Evolutionary conservation across 1,140 invertebrate genomes (phyloP), one percentile per base, ranked within the genome.

Genomic region (Macrobrachium rosenbergii): DNA sequence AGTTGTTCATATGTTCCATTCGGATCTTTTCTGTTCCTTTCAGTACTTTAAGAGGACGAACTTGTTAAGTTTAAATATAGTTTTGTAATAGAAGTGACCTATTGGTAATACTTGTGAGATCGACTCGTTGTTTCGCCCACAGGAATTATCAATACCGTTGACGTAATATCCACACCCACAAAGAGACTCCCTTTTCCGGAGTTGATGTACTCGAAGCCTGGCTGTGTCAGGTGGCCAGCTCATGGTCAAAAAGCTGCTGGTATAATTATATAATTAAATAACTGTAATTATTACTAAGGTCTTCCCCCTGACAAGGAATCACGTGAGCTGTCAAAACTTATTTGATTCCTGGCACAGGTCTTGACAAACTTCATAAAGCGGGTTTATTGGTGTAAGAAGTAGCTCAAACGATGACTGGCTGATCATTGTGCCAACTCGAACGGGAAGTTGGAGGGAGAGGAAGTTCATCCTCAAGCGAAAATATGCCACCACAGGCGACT

Each of bases 281-380:
- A 37, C 28, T 37, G 28, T 37, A 12, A 52, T 52, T 52, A 52
- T 52, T 87, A 87, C 79, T 87, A 82, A 81, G 84, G 84, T 87
- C 84, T 87, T 87, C 84, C 84, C 78, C 84, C 84, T 87, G 84
- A 87, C 84, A 80, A 60, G 84, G 84, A 87, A 87, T 87, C 84
- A 87, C 84, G 84, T 87, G 78, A 81, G 84, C 77, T 75, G 73
- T 78, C 64, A 82, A 64, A 87, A 64, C 79, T 81, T 81, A 73
- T 87, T 81, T 87, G 84, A 87, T 87, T 87, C 84, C 78, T 87
- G 84, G 84, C 84, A 78, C 84, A 87, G 78, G 84, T 87, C 84
- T 81, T 87, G 28, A 87, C 84, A 87, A 87, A 87, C 78, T 81
- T 10, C 52, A 52, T 87, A 87, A 87, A 87, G 84, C 84, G 84